These are phyloP conservation scores for Syrista parreyssii DNA, from an alignment of 2,888 invertebrate species.

Conservation along the genomic window DNA sequence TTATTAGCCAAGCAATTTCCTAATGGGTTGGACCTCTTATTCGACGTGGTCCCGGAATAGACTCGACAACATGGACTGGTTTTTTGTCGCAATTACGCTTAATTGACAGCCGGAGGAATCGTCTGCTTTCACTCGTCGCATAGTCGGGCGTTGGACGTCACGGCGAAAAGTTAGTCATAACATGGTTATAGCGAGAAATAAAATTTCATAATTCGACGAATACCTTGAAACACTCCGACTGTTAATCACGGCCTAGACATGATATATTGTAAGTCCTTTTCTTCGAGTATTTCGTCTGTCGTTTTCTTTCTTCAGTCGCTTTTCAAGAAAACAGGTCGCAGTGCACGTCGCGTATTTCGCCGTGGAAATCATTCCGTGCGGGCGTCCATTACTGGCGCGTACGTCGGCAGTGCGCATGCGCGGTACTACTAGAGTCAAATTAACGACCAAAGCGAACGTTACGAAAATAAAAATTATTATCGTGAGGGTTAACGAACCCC, in stretches of 20 bases:
- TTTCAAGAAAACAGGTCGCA: background rate
- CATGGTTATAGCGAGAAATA: background rate
- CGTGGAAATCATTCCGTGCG: background rate
- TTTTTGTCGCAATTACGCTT: conserved; percentile 29
- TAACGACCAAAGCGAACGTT: background rate
- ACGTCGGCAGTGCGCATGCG: background rate
- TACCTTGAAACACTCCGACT: background rate
- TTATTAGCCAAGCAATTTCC: conserved; percentile 48
- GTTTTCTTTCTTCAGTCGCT: background rate
- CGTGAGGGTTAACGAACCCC: background rate
- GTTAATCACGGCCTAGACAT: no score
- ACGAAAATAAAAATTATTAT: background rate
- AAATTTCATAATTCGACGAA: background rate
- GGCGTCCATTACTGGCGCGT: background rate
- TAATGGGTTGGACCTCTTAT: conserved; percentile 38
- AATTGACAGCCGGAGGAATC: conserved; percentile 23
- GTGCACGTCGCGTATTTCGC: no score
- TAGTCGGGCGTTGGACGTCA: background rate
- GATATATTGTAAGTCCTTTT: no score
- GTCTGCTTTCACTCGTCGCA: background rate
- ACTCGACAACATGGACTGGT: conserved; percentile 11
- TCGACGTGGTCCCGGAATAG: conserved; percentile 34
- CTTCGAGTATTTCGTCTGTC: background rate
- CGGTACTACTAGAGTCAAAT: background rate
- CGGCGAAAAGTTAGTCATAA: background rate